phyloP scores from a whole-genome alignment of 2,888 invertebrate genomes.

The Dichetophora obliterata region DNA sequence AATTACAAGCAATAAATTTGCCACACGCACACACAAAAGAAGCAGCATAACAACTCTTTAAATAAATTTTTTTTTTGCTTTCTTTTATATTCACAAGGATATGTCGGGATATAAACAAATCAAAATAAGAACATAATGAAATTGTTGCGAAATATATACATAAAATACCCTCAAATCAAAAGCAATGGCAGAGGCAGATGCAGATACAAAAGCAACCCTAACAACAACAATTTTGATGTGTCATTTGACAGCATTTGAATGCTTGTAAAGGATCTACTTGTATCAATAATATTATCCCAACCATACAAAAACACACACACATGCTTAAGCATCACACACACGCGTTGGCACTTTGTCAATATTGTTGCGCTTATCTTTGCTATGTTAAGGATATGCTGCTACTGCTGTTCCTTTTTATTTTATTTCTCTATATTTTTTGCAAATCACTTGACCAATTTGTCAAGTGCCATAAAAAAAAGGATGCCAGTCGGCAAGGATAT shows the following conservation, averaged over 20 bases:
- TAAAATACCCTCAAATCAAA: neutral
- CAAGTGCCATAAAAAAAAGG: slow-evolving; percentile 53
- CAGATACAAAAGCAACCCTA: slow-evolving; percentile 7
- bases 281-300: slow-evolving; percentile 39
- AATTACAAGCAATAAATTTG: slow-evolving; percentile 63
- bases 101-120: slow-evolving; percentile 22
- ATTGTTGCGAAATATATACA: slow-evolving; percentile 38
- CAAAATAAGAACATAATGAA: slow-evolving; percentile 41
- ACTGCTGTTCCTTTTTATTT: slow-evolving; percentile 18
- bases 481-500: neutral
- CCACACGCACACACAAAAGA: slow-evolving; percentile 1
- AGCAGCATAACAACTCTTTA: slow-evolving; percentile 6
- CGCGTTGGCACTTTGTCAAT: slow-evolving; percentile 44
- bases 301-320: neutral
- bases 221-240: slow-evolving; percentile 28
- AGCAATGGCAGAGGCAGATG: neutral
- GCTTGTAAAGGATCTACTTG: slow-evolving; percentile 24
- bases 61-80: too few relatives aligned
- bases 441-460: slow-evolving; percentile 69
- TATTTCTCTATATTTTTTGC: slow-evolving; percentile 53
- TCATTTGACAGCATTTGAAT: slow-evolving; percentile 33
- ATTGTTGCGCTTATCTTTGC: slow-evolving; percentile 45
- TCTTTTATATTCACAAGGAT: neutral
- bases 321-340: neutral
- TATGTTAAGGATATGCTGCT: slow-evolving; percentile 40